Evolutionary conservation across 2,797 vertebrate genomes (phyloP), one percentile per base, ranked within the genome.

Genomic region (Myoxocephalus aenaeus): DNA sequence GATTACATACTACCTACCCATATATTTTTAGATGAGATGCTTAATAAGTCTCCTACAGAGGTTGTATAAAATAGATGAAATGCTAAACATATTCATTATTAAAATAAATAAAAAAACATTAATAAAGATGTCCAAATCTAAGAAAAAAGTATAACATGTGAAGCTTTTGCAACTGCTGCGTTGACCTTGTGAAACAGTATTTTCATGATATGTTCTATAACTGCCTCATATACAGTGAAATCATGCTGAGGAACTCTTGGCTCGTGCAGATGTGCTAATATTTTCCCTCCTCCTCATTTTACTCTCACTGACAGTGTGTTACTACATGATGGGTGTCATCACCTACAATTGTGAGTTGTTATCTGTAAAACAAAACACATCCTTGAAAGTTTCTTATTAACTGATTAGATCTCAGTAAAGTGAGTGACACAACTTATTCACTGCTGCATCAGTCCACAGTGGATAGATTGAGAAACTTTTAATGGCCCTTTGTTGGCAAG

Each of bases 401-500:
- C 77, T 83, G 77, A 89, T 87, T 88, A 86, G 89, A 89, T 79
- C 50, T 69, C 20, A 70, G 67, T 17, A 76, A 80, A 83, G 58
- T 67, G 27, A 77, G 73, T 69, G 67, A 79, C 36, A 78, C 77
- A 85, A 85, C n/a, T 1, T 61, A 32, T 85, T 76, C 70, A 79
- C 65, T 40, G 74, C 61, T 48, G 59, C 53, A 50, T 67, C 51
- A 71, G 32, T 77, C 77, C 67, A 86, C 75, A 80, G 67, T 38
- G 67, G 77, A 83, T 68, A 69, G 65, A 48, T 86, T 85, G 79
- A 67, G 56, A 92, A 94, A 93, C 87, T 92, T 94, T 94, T 92
- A 94, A 94, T 90, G 90, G 92, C 81, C 65, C 75, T 93, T 90
- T 92, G 88, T 87, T 91, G 82, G 75, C 73, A 91, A 90, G 90